These are phyloP conservation scores for Erebia epiphron DNA, from an alignment of 2,888 invertebrate genomes.

Conservation along the genomic window DNA sequence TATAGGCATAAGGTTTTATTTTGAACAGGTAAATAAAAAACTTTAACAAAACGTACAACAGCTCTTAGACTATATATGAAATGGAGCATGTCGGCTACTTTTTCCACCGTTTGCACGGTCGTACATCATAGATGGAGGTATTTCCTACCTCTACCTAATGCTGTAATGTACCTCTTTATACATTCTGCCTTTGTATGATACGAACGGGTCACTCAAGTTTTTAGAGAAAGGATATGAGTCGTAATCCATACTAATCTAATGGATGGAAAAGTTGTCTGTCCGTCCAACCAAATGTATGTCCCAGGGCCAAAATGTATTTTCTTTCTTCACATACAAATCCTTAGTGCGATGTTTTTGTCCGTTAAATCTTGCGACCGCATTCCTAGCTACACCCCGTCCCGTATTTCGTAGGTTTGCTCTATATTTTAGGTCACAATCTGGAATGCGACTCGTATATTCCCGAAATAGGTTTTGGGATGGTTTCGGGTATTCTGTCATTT, in stretches of 20 bases:
- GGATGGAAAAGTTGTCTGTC: neutral
- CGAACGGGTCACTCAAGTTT: neutral
- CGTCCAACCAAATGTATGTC: neutral
- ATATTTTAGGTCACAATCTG: conserved; percentile 11
- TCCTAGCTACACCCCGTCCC: neutral
- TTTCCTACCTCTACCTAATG: neutral
- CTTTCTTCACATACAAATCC: neutral
- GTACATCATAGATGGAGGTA: conserved; percentile 14
- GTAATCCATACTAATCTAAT: neutral
- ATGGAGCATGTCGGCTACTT: conserved; percentile 20
- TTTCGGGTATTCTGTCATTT: conserved; percentile 19
- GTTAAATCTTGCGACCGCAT: conserved; percentile 1
- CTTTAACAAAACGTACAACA: neutral
- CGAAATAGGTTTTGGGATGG: conserved; percentile 15
- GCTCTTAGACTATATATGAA: conserved; percentile 7
- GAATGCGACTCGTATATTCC: conserved; percentile 11
- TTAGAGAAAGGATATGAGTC: neutral
- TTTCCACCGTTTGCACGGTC: conserved; percentile 16
- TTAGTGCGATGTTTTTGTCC: neutral
- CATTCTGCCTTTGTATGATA: neutral
- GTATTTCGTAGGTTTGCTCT: conserved; percentile 4
- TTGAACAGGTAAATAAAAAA: neutral
- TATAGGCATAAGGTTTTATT: neutral
- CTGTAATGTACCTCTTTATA: conserved; percentile 7
- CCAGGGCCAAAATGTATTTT: neutral